A percentile compares a stretch with the other conserved stretches of the same genome.
Evolutionary conservation across 2,113 vertebrate genomes (phyloP).

Genomic region (Forbesichthys agassizii): DNA sequence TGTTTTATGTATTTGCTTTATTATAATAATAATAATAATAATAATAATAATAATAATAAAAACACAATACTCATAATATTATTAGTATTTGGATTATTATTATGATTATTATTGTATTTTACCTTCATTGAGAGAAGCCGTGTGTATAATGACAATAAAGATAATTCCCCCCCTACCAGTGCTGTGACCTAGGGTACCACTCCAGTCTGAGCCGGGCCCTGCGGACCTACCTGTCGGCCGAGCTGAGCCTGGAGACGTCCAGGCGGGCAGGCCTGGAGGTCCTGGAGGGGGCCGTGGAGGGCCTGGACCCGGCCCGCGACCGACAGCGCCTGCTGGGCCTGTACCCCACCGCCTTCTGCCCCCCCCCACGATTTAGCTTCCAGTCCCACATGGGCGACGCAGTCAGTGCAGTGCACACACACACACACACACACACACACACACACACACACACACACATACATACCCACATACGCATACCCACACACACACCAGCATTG

Average conservation of each 20-base stretch:
- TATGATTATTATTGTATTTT: too few species aligned
- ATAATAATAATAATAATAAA: too few species aligned
- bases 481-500: too few species aligned
- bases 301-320: slow-evolving; percentile 92
- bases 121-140: too few species aligned
- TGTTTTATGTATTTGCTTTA: too few species aligned
- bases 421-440: neutral
- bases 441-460: neutral
- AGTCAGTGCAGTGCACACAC: slow-evolving; percentile 71
- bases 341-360: slow-evolving; percentile 94
- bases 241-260: slow-evolving; percentile 96
- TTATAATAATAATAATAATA: too few species aligned
- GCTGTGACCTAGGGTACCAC: slow-evolving; percentile 97
- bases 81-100: too few species aligned
- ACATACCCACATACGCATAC: neutral
- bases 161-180: slow-evolving; percentile 70
- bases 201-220: slow-evolving; percentile 94
- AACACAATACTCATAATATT: too few species aligned
- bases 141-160: too few species aligned
- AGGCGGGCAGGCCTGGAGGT: slow-evolving; percentile 96
- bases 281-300: slow-evolving; percentile 96
- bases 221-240: slow-evolving; percentile 95
- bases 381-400: slow-evolving; percentile 97
- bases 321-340: slow-evolving; percentile 97
- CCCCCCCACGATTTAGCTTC: slow-evolving; percentile 92